Conservation (phyloP, 1,140 invertebrate genomes). For the Megalonaias nervosa region DNA sequence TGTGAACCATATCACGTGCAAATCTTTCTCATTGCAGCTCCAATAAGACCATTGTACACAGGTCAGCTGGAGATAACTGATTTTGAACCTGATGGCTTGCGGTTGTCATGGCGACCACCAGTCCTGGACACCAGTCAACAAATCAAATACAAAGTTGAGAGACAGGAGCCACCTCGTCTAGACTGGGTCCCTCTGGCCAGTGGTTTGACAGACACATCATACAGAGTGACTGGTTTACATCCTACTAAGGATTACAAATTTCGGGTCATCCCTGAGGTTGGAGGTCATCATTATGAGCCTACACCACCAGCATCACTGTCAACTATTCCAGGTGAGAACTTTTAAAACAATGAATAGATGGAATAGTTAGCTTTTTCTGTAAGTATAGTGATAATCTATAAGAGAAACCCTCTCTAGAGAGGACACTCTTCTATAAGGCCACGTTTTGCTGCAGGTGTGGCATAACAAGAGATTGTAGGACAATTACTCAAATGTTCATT, state of each 20-base stretch:
- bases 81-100: conserved; percentile 51
- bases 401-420: too few species aligned
- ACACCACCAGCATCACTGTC: conserved; percentile 57
- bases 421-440: too few species aligned
- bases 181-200: conserved; percentile 57
- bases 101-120: conserved; percentile 57
- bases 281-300: conserved; percentile 74
- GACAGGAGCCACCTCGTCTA: conserved; percentile 51
- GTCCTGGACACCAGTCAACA: conserved; percentile 40
- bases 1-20: too few species aligned
- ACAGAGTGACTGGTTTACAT: conserved; percentile 51
- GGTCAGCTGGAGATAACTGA: conserved; percentile 23
- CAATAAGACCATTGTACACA: too few species aligned
- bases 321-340: conserved; percentile 54
- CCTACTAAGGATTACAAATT: conserved; percentile 60
- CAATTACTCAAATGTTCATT: too few species aligned
- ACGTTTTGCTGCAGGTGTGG: too few species aligned
- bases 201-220: conserved; percentile 51
- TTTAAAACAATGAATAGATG: not conserved
- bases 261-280: conserved; percentile 80
- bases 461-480: too few species aligned
- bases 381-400: too few species aligned
- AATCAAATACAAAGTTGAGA: conserved; percentile 60
- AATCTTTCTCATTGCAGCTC: too few species aligned
- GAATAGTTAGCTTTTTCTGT: not conserved